phyloP scores from a whole-genome alignment of 2,888 invertebrate genomes.

The Acleris literana region DNA sequence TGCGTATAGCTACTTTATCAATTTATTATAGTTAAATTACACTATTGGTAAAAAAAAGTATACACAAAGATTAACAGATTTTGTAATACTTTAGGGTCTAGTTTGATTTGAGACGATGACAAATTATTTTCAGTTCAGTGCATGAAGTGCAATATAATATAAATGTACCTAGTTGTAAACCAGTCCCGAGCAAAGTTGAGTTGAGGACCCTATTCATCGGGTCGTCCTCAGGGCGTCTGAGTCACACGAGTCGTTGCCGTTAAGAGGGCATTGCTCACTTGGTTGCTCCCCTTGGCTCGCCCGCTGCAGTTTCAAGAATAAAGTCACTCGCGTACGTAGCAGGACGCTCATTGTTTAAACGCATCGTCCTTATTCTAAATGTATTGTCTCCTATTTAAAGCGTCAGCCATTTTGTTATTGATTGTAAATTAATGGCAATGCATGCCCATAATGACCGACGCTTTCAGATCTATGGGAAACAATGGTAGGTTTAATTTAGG shows the following conservation, averaged over 20 bases:
- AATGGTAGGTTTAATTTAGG: conserved; percentile 5
- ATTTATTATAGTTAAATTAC: too few relatives aligned
- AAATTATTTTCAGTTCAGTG: too few relatives aligned
- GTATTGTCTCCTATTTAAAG: conserved; percentile 65
- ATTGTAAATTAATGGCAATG: conserved; percentile 70
- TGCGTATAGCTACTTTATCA: too few relatives aligned
- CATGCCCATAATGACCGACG: conserved; percentile 51
- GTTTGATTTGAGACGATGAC: too few relatives aligned
- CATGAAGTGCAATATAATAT: too few relatives aligned
- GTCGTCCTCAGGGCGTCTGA: conserved; percentile 77
- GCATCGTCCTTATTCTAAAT: conserved; percentile 67
- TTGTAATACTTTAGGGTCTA: too few relatives aligned
- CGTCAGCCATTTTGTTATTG: conserved; percentile 66
- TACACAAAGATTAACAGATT: too few relatives aligned
- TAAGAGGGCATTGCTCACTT: conserved; percentile 82
- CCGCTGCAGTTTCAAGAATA: conserved; percentile 67
- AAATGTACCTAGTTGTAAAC: too few relatives aligned
- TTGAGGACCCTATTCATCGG: conserved; percentile 79
- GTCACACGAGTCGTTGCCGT: conserved; percentile 76
- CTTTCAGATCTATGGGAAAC: conserved; percentile 46
- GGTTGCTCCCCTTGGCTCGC: conserved; percentile 65
- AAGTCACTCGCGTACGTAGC: conserved; percentile 61
- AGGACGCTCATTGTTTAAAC: conserved; percentile 69
- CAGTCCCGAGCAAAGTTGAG: conserved; percentile 50
- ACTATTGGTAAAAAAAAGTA: too few relatives aligned